phyloP scores from a whole-genome alignment of 92 coral and sea anemone genomes.

The Phymanthus crucifer region DNA sequence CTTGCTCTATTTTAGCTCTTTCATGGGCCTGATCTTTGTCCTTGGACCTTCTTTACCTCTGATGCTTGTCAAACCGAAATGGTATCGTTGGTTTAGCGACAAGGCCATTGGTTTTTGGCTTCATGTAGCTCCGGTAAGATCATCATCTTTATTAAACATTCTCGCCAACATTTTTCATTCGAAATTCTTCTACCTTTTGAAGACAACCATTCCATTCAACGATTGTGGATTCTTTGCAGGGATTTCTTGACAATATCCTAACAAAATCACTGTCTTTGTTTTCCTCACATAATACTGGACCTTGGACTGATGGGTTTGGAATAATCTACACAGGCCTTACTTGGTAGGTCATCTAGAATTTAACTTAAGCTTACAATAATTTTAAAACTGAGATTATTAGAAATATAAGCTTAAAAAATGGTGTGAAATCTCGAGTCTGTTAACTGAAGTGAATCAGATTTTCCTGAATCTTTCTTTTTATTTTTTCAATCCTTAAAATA shows the following conservation, averaged over 20 bases:
- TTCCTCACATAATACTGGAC: slow-evolving; percentile 10
- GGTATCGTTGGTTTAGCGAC: slow-evolving; percentile 55
- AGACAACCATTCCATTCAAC: background rate
- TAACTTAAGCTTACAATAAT: background rate
- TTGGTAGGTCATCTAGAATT: slow-evolving; percentile 12
- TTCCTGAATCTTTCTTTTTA: background rate
- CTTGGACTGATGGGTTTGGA: slow-evolving; percentile 7
- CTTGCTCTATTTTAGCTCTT: slow-evolving; percentile 42
- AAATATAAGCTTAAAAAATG: background rate
- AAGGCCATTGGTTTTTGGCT: slow-evolving; percentile 52
- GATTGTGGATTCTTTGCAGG: background rate
- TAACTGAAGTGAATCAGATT: background rate
- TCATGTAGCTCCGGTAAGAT: slow-evolving; percentile 50
- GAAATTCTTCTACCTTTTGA: background rate
- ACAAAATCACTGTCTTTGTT: slow-evolving; percentile 14
- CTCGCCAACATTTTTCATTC: background rate
- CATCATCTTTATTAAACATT: too few species aligned
- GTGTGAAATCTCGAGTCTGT: background rate
- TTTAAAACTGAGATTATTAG: background rate
- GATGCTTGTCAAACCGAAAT: slow-evolving; percentile 50
- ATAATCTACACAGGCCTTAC: slow-evolving; percentile 1
- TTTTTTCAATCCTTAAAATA: background rate
- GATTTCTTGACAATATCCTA: background rate
- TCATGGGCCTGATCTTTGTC: slow-evolving; percentile 48
- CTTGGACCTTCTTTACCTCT: slow-evolving; percentile 59